phyloP scores from a whole-genome alignment of 2,888 invertebrate species.

The Polydrusus pterygomalis region DNA sequence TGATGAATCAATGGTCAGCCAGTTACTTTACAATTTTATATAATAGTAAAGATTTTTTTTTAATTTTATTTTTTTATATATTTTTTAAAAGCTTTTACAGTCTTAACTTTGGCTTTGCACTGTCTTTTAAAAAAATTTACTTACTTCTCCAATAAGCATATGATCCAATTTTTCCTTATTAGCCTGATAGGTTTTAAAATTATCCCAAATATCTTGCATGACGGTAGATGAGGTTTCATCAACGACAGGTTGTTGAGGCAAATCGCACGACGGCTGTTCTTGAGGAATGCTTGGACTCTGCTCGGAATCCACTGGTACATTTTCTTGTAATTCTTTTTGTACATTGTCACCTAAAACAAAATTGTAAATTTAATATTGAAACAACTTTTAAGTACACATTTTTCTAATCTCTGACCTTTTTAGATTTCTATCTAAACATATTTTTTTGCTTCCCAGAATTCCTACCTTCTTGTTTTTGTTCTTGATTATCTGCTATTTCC shows the following conservation, averaged over 20 bases:
- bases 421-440: too few species aligned
- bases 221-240: constrained; percentile 56
- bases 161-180: constrained; percentile 76
- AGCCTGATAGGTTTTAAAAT: constrained; percentile 84
- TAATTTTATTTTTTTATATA: too few species aligned
- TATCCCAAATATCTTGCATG: constrained; percentile 84
- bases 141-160: constrained; percentile 58
- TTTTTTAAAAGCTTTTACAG: too few species aligned
- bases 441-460: too few species aligned
- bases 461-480: constrained; percentile 29
- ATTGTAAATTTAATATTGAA: too few species aligned
- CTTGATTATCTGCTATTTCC: background rate
- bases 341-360: constrained; percentile 8
- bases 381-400: too few species aligned
- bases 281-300: background rate
- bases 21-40: too few species aligned
- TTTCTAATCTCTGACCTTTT: too few species aligned
- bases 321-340: constrained; percentile 5
- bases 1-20: too few species aligned
- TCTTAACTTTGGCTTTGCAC: too few species aligned
- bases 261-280: constrained; percentile 17
- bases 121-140: background rate
- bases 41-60: too few species aligned
- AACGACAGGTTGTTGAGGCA: constrained; percentile 23
- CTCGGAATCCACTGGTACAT: constrained; percentile 2